Base-by-base conservation (phyloP, 1,140 invertebrate genomes). In the Anastrepha ludens region DNA sequence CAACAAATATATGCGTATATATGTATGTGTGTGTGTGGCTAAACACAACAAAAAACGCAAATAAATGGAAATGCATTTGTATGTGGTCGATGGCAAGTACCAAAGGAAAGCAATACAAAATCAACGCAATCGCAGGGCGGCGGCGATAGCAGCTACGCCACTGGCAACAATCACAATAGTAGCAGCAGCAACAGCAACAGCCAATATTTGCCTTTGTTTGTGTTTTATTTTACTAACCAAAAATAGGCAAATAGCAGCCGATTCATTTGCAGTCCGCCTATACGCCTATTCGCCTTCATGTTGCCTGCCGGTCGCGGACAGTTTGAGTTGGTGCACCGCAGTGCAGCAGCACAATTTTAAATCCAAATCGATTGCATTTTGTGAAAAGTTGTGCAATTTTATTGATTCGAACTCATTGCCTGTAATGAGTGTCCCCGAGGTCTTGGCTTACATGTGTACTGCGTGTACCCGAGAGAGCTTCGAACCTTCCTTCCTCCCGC, bases 391-490 rank as follows among this genome's bases (percentile, higher is more conserved):
- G 85, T 86, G 85, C 85, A 86, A 86, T 86, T 86, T 86, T 86
- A 86, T 86, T 86, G 85, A 86, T 86, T 86, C 44, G 85, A 86
- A 86, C 85, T 86, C 85, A 86, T 86, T 86, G 85, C 29, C 29
- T 55, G 59, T 86, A 86, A 86, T 86, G 59, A 86, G 85, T 86
- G 85, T 86, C 85, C 59, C 85, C 85, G 85, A 86, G 85, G 85
- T 86, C 85, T 86, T 86, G 85, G 59, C 85, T 86, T 86, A 86
- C 85, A 86, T 86, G 59, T 62, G 85, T 62, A 55, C 47, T 58
- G 74, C 74, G 74, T 41, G n/a, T 55, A 9, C 44, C 74, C 47
- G 47, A 81, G 47, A 20, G 74, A 7, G 20, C 17, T 17, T 39
- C 15, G 17, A 17, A 47, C 20, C 64, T 9, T 2, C 64, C 3